phyloP scores from a whole-genome alignment of 2,888 invertebrate genomes.

The Philereme vetulata region DNA sequence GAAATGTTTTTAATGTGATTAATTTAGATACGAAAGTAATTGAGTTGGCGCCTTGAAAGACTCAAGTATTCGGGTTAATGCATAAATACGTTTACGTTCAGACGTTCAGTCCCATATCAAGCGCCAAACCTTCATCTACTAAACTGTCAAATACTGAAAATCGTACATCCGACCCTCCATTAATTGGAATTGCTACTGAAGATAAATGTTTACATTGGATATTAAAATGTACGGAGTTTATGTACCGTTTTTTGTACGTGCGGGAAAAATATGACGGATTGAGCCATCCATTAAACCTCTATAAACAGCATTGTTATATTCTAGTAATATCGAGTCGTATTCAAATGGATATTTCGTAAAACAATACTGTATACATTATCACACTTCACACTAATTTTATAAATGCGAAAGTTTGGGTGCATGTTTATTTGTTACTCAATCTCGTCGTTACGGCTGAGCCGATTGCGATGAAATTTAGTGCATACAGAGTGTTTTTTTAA shows the following conservation, averaged over 20 bases:
- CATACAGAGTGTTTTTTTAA: too few relatives aligned
- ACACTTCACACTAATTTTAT: too few relatives aligned
- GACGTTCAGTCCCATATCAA: conserved; percentile 37
- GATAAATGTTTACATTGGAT: conserved; percentile 18
- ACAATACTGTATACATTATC: too few relatives aligned
- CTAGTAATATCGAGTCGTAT: conserved; percentile 7
- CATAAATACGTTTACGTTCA: conserved; percentile 33
- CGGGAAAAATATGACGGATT: conserved; percentile 21
- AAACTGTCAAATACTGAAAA: conserved; percentile 39
- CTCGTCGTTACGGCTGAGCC: too few relatives aligned
- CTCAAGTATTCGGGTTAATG: conserved; percentile 30
- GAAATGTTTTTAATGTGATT: neutral
- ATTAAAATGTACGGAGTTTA: conserved; percentile 7
- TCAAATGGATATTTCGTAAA: conserved; percentile 7
- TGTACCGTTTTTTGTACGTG: neutral
- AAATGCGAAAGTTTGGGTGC: too few relatives aligned
- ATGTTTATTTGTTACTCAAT: too few relatives aligned
- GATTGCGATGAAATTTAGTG: too few relatives aligned
- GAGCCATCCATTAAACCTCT: conserved; percentile 22
- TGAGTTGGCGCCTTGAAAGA: conserved; percentile 34
- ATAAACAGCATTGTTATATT: conserved; percentile 13
- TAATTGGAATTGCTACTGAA: conserved; percentile 36
- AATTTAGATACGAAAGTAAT: conserved; percentile 21
- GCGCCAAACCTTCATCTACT: conserved; percentile 37
- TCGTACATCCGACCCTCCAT: conserved; percentile 35